Evolutionary conservation across 1,140 invertebrate species (phyloP).

Genomic region (Sinonovacula constricta): DNA sequence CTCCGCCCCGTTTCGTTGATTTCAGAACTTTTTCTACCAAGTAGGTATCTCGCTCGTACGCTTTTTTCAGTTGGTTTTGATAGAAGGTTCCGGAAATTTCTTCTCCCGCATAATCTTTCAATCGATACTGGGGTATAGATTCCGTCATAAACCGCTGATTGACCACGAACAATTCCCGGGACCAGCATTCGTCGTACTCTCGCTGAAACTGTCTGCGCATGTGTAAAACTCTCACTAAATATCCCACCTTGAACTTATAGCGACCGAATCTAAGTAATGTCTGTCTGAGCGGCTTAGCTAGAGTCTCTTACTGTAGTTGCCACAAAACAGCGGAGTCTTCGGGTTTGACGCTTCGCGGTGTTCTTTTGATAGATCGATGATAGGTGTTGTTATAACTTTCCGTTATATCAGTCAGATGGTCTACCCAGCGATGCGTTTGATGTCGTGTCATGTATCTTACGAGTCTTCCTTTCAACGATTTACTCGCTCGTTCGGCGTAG

Average conservation of each 20-base stretch:
- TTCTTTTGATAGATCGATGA: constrained; percentile 17
- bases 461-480: not conserved
- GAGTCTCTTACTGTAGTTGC: not conserved
- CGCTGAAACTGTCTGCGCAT: constrained; percentile 4
- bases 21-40: no score
- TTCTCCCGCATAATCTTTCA: not conserved
- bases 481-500: not conserved
- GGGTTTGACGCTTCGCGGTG: not conserved
- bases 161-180: not conserved
- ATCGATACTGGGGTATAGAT: constrained; percentile 2
- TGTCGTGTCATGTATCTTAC: not conserved
- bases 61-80: constrained; percentile 15
- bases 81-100: constrained; percentile 15
- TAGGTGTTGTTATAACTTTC: not conserved
- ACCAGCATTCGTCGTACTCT: constrained; percentile 20
- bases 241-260: constrained; percentile 2
- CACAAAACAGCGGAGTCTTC: not conserved
- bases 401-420: not conserved
- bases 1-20: no score
- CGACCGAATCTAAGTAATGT: not conserved
- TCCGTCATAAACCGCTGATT: constrained; percentile 2
- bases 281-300: not conserved
- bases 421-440: constrained; percentile 6
- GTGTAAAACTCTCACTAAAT: not conserved
- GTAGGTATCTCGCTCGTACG: constrained; percentile 6